Evolutionary conservation across 2,888 invertebrate genomes (phyloP), one percentile per base, ranked within the genome.

Genomic region (Drosophila helvetica): DNA sequence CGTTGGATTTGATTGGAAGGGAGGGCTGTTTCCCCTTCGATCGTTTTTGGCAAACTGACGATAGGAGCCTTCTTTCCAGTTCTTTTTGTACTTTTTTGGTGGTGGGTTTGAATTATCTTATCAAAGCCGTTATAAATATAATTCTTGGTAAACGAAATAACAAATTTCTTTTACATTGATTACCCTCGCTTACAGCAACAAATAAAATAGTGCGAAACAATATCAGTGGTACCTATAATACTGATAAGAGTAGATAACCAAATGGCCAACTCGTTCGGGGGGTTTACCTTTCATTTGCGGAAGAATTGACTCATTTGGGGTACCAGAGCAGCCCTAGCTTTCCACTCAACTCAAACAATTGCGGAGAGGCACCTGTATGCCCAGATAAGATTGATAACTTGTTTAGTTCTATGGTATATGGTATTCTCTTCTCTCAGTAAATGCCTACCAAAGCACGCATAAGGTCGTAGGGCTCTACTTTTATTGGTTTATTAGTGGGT

Each of bases 41-140:
- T 67, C 25, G 66, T 9, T 56, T n/a, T 22, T 25, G 43, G 42
- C 17, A 30, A 17, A 66, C 66, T 66, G 66, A 66, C n/a, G 17
- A 8, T 43, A 43, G 25, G 3, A 15, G 17, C 38, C 9, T 15
- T 30, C n/a, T 22, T n/a, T n/a, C 25, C 0, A 19, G 1, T 25
- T 42, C 18, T 56, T 66, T 66, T 66, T 66, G 55, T 66, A 46
- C 12, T 18, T n/a, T 1, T 18, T n/a, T 10, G 33, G 1, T 22
- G 38, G 18, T 53, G 48, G 42, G 3, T 12, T 66, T 5, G n/a
- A 50, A 12, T 56, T 56, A 66, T 66, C 66, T 66, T 67, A 66
- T 66, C 66, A 9, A 18, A 19, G 19, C 3, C 30, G 18, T 15
- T 15, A 30, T 42, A 46, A 38, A 38, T 38, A 43, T 33, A 55